These are phyloP conservation scores for Himalopsyche japonica DNA, from an alignment of 2,888 invertebrate species.

Conservation along the genomic window DNA sequence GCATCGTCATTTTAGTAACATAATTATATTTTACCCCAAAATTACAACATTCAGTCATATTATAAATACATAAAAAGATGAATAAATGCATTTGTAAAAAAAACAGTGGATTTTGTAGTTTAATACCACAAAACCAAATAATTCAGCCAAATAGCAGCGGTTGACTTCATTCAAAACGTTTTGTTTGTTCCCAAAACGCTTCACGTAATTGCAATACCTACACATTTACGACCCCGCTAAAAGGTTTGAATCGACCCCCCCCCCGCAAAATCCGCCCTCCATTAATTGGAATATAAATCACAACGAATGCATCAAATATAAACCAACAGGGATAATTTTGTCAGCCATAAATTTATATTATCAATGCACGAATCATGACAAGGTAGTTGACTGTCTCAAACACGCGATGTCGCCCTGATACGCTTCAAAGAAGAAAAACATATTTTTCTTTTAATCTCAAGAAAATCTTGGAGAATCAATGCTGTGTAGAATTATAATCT, in stretches of 20 bases:
- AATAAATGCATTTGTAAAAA: neutral
- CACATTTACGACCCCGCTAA: neutral
- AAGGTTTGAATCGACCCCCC: neutral
- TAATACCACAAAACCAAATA: neutral
- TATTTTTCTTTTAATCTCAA: neutral
- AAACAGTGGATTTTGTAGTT: neutral
- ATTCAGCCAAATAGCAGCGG: neutral
- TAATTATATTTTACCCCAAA: no score
- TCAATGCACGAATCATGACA: conserved; percentile 26
- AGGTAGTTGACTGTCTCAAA: neutral
- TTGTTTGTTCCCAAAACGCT: neutral
- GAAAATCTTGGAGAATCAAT: neutral
- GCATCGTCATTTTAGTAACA: no score
- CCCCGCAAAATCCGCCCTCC: neutral
- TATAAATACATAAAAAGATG: neutral
- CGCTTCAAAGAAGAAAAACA: neutral
- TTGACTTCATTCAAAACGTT: neutral
- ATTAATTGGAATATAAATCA: conserved; percentile 32
- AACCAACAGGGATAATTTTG: conserved; percentile 15
- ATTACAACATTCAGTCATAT: no score
- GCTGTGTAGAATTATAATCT: no score
- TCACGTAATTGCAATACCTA: neutral
- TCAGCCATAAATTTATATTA: conserved; percentile 29
- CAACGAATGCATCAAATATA: conserved; percentile 23
- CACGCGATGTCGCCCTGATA: conserved; percentile 24